phyloP scores from a whole-genome alignment of 2,113 vertebrate genomes.

The Myodes glareolus region DNA sequence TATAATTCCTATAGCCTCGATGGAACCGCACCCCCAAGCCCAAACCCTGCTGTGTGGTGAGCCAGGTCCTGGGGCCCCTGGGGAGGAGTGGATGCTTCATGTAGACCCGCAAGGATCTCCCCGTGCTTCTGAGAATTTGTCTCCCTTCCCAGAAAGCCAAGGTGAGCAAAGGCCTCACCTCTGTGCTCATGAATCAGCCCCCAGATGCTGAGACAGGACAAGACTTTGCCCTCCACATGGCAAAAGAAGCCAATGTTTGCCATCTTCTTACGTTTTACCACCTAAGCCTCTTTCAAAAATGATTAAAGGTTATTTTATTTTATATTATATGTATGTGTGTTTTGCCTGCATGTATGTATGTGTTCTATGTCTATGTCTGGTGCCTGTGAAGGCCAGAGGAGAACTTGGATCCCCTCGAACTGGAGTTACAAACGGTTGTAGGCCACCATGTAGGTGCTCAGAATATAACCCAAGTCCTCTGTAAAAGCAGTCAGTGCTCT shows the following conservation, averaged over 20 bases:
- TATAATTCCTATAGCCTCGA: not conserved
- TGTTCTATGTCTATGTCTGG: not conserved
- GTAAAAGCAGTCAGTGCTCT: not conserved
- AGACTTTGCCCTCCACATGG: too few relatives aligned
- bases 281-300: not conserved
- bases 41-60: not conserved
- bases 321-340: not conserved
- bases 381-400: not conserved
- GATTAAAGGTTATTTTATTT: not conserved
- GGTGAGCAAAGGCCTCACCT: not conserved
- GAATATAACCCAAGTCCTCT: not conserved
- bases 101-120: not conserved
- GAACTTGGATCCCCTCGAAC: not conserved
- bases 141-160: not conserved
- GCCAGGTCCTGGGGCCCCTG: not conserved
- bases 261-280: not conserved
- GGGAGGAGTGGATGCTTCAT: rapidly evolving
- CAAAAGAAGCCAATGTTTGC: not conserved
- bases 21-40: too few relatives aligned
- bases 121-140: not conserved
- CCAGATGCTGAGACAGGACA: not conserved
- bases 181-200: not conserved
- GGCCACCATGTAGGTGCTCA: too few relatives aligned
- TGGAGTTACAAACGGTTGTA: not conserved
- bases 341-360: not conserved